phyloP scores from a whole-genome alignment of 2,797 vertebrate genomes.

The Eutrigla gurnardus region DNA sequence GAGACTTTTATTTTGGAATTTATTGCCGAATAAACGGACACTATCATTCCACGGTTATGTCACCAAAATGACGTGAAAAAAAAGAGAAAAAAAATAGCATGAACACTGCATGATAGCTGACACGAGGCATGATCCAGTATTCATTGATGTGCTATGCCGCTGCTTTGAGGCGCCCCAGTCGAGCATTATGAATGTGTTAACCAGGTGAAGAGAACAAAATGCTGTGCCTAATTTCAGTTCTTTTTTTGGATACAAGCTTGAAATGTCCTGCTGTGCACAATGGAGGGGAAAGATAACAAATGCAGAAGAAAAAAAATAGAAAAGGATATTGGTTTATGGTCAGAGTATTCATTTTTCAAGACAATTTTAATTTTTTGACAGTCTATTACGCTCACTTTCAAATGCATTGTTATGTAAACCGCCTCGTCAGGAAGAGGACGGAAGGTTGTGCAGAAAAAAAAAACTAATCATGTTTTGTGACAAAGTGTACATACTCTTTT shows the following conservation, averaged over 20 bases:
- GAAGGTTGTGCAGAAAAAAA: constrained; percentile 53
- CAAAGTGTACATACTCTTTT: constrained; percentile 85
- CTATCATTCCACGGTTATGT: constrained; percentile 54
- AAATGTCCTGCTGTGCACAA: constrained; percentile 65
- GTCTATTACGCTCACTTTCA: constrained; percentile 55
- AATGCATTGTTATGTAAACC: constrained; percentile 54
- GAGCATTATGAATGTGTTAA: constrained; percentile 82
- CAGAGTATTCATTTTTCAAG: constrained; percentile 47
- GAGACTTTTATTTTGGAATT: constrained; percentile 64
- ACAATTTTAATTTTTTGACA: constrained; percentile 54
- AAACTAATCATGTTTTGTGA: constrained; percentile 80
- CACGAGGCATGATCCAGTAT: constrained; percentile 71
- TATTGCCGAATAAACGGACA: constrained; percentile 50
- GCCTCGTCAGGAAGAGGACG: constrained; percentile 58
- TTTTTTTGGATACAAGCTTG: constrained; percentile 59
- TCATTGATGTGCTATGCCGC: constrained; percentile 72
- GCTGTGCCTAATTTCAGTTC: constrained; percentile 70
- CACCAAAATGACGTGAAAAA: constrained; percentile 49
- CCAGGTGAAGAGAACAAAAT: constrained; percentile 52
- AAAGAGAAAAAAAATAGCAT: constrained; percentile 42
- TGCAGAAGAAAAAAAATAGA: constrained; percentile 41
- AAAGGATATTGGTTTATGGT: constrained; percentile 38
- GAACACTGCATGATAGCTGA: constrained; percentile 76
- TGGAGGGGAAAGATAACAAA: constrained; percentile 47
- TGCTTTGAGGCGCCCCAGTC: constrained; percentile 58